Evolutionary conservation across 2,888 invertebrate species (phyloP).

Genomic region (Drosophila eohydei): DNA sequence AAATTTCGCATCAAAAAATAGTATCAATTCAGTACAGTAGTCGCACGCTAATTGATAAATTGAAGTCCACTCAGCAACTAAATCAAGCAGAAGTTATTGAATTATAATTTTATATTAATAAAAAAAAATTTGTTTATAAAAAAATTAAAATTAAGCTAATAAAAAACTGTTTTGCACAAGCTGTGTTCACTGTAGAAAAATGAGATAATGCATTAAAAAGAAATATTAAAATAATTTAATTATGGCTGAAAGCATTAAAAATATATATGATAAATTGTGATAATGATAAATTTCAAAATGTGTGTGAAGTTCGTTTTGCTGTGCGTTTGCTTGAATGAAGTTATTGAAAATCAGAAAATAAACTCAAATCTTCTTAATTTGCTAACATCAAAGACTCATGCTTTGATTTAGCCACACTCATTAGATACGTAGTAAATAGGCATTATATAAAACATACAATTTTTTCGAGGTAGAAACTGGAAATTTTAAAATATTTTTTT

Average conservation of each 20-base stretch:
- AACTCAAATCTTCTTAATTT: too few species aligned
- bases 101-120: not conserved
- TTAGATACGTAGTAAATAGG: too few species aligned
- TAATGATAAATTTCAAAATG: not conserved
- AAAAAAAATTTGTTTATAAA: not conserved
- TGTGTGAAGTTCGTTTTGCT: not conserved
- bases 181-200: not conserved
- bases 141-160: not conserved
- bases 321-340: too few species aligned
- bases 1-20: conserved; percentile 10
- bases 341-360: too few species aligned
- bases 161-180: not conserved
- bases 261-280: not conserved
- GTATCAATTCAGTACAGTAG: conserved; percentile 6
- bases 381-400: too few species aligned
- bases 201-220: not conserved
- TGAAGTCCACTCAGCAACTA: not conserved
- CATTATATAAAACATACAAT: too few species aligned
- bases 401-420: too few species aligned
- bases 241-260: conserved; percentile 4
- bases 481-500: too few species aligned
- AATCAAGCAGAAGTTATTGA: not conserved
- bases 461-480: too few species aligned
- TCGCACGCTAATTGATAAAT: not conserved
- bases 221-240: conserved; percentile 1